Conservation (phyloP, 2,113 vertebrate species). For the Megaptera novaeangliae region DNA sequence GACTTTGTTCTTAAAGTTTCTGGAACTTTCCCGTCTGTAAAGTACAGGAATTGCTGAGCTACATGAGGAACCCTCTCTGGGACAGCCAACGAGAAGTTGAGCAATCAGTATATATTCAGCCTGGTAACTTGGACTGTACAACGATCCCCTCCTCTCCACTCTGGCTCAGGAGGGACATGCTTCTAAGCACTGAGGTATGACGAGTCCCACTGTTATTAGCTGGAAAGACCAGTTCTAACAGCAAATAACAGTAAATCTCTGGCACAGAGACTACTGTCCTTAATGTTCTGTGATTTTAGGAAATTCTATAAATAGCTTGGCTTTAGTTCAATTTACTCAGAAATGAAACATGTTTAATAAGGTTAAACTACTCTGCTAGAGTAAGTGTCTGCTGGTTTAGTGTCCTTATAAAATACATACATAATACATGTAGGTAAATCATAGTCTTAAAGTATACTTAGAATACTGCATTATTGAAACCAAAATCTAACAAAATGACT, state of each 20-base stretch:
- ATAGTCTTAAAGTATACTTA: constrained; percentile 8
- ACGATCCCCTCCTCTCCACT: background rate
- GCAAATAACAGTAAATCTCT: constrained; percentile 36
- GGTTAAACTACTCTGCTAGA: constrained; percentile 34
- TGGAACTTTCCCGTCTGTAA: constrained; percentile 43
- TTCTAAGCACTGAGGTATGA: constrained; percentile 46
- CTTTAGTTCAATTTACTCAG: constrained; percentile 37
- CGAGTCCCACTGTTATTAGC: background rate
- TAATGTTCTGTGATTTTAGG: constrained; percentile 44
- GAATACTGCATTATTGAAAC: constrained; percentile 33
- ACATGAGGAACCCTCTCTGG: constrained; percentile 34
- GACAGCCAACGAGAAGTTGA: constrained; percentile 18
- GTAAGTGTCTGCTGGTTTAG: constrained; percentile 44
- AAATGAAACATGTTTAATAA: constrained; percentile 32
- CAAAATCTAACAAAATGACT: constrained; percentile 45
- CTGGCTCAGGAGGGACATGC: background rate
- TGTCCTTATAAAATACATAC: constrained; percentile 12
- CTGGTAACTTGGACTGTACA: background rate
- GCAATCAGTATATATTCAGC: background rate
- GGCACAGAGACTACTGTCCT: constrained; percentile 43
- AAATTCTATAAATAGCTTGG: constrained; percentile 48
- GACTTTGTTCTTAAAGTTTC: constrained; percentile 54
- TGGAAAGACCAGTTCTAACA: background rate
- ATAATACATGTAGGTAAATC: background rate
- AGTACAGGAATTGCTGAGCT: constrained; percentile 34